Evolutionary conservation across 1,140 invertebrate species (phyloP).

Genomic region (Myzus persicae): DNA sequence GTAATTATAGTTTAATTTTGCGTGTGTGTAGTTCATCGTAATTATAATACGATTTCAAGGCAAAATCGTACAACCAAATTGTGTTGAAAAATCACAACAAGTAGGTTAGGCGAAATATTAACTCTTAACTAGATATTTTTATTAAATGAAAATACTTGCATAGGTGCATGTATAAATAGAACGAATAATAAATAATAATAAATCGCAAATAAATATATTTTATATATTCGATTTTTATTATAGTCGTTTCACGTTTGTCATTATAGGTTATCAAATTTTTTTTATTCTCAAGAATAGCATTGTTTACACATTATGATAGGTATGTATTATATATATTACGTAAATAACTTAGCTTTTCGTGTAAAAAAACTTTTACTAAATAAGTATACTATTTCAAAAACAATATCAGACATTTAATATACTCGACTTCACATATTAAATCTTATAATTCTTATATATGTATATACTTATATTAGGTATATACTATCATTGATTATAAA

Average conservation of each 20-base stretch:
- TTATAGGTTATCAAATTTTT: background rate
- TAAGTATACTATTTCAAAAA: background rate
- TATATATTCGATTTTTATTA: background rate
- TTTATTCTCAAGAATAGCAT: no score
- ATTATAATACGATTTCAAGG: constrained; percentile 18
- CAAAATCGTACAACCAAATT: background rate
- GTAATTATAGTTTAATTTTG: constrained; percentile 38
- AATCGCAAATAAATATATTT: background rate
- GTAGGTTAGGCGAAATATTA: constrained; percentile 14
- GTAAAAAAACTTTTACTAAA: background rate
- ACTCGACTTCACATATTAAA: background rate
- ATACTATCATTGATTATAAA: no score
- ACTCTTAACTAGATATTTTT: background rate
- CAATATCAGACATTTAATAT: background rate
- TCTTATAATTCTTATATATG: no score
- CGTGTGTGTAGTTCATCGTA: constrained; percentile 19
- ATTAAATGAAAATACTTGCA: background rate
- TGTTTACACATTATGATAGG: background rate
- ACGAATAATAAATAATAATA: background rate
- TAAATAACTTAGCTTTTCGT: background rate
- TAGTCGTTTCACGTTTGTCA: background rate
- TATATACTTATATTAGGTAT: no score
- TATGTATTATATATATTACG: background rate
- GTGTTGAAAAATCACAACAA: background rate
- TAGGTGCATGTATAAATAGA: background rate